Evolutionary conservation across 2,888 invertebrate species (phyloP).

Genomic region (Erynnis tages): DNA sequence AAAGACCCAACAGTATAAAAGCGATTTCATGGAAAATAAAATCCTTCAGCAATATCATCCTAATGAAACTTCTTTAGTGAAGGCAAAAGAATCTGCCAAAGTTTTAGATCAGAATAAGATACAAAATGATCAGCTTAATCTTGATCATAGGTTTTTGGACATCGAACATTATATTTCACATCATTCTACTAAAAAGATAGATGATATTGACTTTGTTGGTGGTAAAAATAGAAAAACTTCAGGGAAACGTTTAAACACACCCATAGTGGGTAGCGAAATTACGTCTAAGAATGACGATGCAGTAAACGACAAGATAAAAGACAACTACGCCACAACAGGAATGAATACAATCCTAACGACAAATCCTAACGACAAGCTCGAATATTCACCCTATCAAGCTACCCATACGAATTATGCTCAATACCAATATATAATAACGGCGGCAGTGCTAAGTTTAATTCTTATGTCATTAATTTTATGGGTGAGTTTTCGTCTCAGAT

Average conservation of each 20-base stretch:
- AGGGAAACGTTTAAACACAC: conserved; percentile 66
- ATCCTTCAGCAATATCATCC: conserved; percentile 49
- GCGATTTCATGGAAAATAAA: conserved; percentile 45
- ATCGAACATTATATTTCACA: conserved; percentile 45
- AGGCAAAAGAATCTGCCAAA: conserved; percentile 56
- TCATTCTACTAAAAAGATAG: conserved; percentile 41
- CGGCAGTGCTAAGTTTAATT: conserved; percentile 79
- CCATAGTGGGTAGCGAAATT: conserved; percentile 42
- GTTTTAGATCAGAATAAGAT: conserved; percentile 62
- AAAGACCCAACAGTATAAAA: conserved; percentile 26
- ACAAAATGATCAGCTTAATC: conserved; percentile 56
- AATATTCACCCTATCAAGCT: conserved; percentile 65
- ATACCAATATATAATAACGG: conserved; percentile 78
- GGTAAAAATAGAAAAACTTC: conserved; percentile 53
- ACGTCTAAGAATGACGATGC: conserved; percentile 41
- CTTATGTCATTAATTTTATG: conserved; percentile 79
- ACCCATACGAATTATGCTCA: conserved; percentile 56
- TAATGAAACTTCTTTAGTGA: conserved; percentile 53
- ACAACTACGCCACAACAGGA: conserved; percentile 45
- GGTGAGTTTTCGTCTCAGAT: conserved; percentile 68
- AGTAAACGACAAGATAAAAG: conserved; percentile 41
- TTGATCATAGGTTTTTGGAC: conserved; percentile 60
- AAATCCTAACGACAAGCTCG: conserved; percentile 58
- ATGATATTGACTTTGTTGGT: conserved; percentile 37
- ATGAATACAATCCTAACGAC: conserved; percentile 44